Evolutionary conservation across 2,888 invertebrate species (phyloP), one percentile per base, ranked within the genome.

Genomic region (Eupithecia inturbata): DNA sequence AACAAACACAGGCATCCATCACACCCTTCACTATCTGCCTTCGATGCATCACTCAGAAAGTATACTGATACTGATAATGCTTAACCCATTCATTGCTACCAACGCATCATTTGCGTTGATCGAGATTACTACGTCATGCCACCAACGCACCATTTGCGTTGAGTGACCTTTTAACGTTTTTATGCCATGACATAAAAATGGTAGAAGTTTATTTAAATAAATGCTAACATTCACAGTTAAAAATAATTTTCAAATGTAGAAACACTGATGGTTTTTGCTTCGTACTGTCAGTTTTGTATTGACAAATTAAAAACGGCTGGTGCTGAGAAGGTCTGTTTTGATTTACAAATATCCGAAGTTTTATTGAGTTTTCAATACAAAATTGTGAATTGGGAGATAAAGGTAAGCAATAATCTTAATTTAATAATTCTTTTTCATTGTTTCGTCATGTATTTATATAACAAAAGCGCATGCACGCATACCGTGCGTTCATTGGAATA

Each of bases 401-500:
- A 53, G 53, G 53, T 53, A 53, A 53, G 53, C 53, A 53, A 53
- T 53, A 53, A 53, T n/a, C 53, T 53, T 53, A 53, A 53, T 53
- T 53, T 53, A 4, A 53, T 53, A 6, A 53, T 53, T 53, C n/a
- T 53, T 53, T 53, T 53, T 6, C 53, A 53, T 53, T 53, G 41
- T 53, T 53, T 53, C 53, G 9, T 53, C 53, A 53, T 53, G 53
- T 53, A 53, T 53, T n/a, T 53, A 53, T n/a, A 53, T 22, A 53
- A 53, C n/a, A 53, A 53, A 53, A 53, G 22, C 53, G 1, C 53
- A 53, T 53, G 22, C n/a, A 53, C 53, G 53, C 53, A 53, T 22
- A 53, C 53, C 53, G 53, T 22, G 22, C 53, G 53, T 53, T 53
- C 53, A 53, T 53, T n/a, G 53, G 53, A n/a, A 19, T 53, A 22